Base-by-base conservation (phyloP, 2,888 invertebrate species). In the Julus scanicus region DNA sequence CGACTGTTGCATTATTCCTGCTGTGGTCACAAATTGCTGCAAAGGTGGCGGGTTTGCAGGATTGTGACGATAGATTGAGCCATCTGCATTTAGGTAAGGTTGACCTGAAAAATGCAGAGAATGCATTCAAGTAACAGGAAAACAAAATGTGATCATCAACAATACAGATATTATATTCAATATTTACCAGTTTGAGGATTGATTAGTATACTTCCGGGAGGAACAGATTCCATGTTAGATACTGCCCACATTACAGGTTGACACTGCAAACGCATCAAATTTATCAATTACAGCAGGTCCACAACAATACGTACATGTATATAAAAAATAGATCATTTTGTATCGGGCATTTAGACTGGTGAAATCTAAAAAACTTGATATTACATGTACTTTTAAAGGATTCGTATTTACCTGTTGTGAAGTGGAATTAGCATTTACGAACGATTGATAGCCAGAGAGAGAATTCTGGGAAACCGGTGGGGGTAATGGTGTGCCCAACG, bases 151-250 rank as follows among this genome's bases (percentile, higher is more conserved):
- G 84, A 84, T n/a, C 17, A 39, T 40, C 2, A 40, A 44, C 15
- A 8, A 11, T 11, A 8, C n/a, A 15, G 15, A 44, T 8, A 5
- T 44, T 8, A 8, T 8, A 44, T 44, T 5, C 44, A 44, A 44
- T 84, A 13, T 89, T 89, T 90, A 91, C 92, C 91, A 89, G 92
- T 92, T 88, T 91, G 91, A 40, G 97, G 97, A 92, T 98, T 96
- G 92, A 98, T 96, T 91, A 98, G 95, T 91, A 97, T 93, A 90
- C 97, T 97, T 89, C 98, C 98, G 88, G 95, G 94, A 87, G 97
- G 97, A 89, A 98, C 97, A 90, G 95, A 95, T 83, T 96, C 94
- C 92, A 97, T 94, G 92, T 96, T 96, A 53, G 96, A 96, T 88
- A 97, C 96, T 87, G 97, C 97, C 97, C 97, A 98, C 92, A 97